Evolutionary conservation across 2,888 invertebrate species (phyloP), one percentile per base, ranked within the genome.

Genomic region (Orchesella flavescens): DNA sequence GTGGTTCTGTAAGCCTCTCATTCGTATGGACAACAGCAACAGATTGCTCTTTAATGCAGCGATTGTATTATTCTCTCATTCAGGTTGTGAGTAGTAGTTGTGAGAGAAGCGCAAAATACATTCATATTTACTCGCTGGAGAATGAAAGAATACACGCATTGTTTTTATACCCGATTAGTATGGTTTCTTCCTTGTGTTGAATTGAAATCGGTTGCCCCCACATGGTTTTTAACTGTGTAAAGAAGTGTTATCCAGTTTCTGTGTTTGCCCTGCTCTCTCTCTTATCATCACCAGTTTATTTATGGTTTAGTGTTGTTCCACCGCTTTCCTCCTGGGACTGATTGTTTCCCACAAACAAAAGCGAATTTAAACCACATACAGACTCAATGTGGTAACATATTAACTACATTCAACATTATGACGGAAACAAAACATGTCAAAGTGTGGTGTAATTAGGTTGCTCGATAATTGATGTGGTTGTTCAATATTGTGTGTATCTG

Each of bases 361-460:
- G 24, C 9, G 5, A 55, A 24, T 71, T 55, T 71, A 71, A 71
- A 55, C 34, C 53, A 17, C 69, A 55, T 9, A 7, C 21, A 55
- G 24, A 55, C 53, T 68, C 13, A 49, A 49, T 34, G 34, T 23
- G 68, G 68, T 53, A 49, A 15, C 3, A 19, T 53, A 4, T 46
- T 9, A 44, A 12, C 12, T 49, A 49, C 49, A 7, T 12, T 44
- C 44, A 7, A 44, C 9, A 44, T 44, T 44, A 12, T 49, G 49
- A n/a, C n/a, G n/a, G 49, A 12, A 49, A n/a, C n/a, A 12, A 34
- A 34, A 34, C 34, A 7, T 34, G 34, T 34, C 2, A 34, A 34
- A 34, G 2, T 53, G 53, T 53, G 53, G 53, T 17, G n/a, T 53
- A 53, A 53, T 53, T 15, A 15, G 15, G 53, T 9, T 3, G n/a